Conservation (phyloP, 2,888 invertebrate species). For the Scaeva pyrastri region DNA sequence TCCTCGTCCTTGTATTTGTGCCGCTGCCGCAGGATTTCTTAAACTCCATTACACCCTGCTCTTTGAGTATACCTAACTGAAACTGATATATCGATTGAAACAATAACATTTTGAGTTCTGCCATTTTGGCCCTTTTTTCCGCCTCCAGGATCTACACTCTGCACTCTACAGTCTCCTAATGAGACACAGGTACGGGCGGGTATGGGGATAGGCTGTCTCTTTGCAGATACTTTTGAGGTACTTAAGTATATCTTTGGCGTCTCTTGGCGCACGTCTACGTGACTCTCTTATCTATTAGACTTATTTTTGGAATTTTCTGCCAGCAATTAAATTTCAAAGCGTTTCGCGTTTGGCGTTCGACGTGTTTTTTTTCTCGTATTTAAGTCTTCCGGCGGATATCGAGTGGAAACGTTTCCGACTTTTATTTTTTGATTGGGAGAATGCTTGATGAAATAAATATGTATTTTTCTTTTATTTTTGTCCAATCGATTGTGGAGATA, state of each 20-base stretch:
- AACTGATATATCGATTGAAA: slow-evolving; percentile 54
- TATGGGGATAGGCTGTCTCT: slow-evolving; percentile 38
- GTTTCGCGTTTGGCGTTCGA: slow-evolving; percentile 31
- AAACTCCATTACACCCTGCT: slow-evolving; percentile 19
- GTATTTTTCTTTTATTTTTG: slow-evolving; percentile 41
- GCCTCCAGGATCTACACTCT: neutral
- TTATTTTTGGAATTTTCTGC: slow-evolving; percentile 72
- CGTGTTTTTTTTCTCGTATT: neutral
- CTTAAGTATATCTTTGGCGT: slow-evolving; percentile 56
- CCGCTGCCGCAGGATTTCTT: slow-evolving; percentile 48
- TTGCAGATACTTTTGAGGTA: slow-evolving; percentile 40
- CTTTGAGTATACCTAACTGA: slow-evolving; percentile 31
- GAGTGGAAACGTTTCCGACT: slow-evolving; percentile 59
- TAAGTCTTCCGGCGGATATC: slow-evolving; percentile 60
- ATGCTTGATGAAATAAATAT: slow-evolving; percentile 39
- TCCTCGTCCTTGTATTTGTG: slow-evolving; percentile 43
- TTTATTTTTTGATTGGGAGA: slow-evolving; percentile 23
- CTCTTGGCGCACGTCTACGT: slow-evolving; percentile 61
- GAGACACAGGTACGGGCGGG: slow-evolving; percentile 62
- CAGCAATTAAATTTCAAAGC: slow-evolving; percentile 76
- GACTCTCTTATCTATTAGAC: slow-evolving; percentile 77
- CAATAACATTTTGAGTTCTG: slow-evolving; percentile 58
- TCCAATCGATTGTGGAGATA: slow-evolving; percentile 52
- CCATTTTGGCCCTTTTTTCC: neutral
- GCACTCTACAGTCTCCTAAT: slow-evolving; percentile 53